Evolutionary conservation across 2,113 vertebrate species (phyloP), one percentile per base, ranked within the genome.

Genomic region (Orycteropus afer): DNA sequence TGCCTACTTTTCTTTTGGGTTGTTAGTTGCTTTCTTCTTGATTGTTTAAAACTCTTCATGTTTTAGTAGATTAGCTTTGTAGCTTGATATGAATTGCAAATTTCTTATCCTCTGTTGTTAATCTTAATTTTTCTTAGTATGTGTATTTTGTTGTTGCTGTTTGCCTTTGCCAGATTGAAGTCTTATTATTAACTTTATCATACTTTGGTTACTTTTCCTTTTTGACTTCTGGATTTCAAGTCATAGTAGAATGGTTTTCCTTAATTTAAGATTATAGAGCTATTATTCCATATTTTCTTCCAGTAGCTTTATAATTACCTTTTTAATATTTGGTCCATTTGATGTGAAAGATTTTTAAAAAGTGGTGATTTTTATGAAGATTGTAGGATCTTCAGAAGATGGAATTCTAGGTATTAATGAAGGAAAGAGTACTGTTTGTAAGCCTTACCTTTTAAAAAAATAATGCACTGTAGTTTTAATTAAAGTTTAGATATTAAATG

Each of bases 261-360:
- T 13, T 6, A 42, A 17, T 34, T 90, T n/a, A 95, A 69, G 34
- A 37, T 86, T 69, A 47, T 83, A 83, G 93, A 93, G 67, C 94
- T 93, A 82, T 53, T 78, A 20, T 95, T 32, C 34, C 5, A 42
- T 51, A 7, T 86, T 42, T 73, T 93, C 40, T 92, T 73, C 34
- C 40, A 89, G 29, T 82, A 78, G 65, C 49, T 67, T 73, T 87
- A 51, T 20, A 6, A 81, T 85, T 96, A 92, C 3, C 20, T 69
- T 94, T 88, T 92, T 53, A 85, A 93, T 78, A 40, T 87, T 94
- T 87, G n/a, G 91, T 91, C 27, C 25, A 90, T 80, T n/a, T 73
- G 18, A 7, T 92, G 40, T 92, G 81, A 23, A 55, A 76, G 69
- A 14, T 37, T 95, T 80, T 89, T 55, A 17, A 32, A 89, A 78